Evolutionary conservation across 2,797 vertebrate genomes (phyloP).

Genomic region (Varecia variegata): DNA sequence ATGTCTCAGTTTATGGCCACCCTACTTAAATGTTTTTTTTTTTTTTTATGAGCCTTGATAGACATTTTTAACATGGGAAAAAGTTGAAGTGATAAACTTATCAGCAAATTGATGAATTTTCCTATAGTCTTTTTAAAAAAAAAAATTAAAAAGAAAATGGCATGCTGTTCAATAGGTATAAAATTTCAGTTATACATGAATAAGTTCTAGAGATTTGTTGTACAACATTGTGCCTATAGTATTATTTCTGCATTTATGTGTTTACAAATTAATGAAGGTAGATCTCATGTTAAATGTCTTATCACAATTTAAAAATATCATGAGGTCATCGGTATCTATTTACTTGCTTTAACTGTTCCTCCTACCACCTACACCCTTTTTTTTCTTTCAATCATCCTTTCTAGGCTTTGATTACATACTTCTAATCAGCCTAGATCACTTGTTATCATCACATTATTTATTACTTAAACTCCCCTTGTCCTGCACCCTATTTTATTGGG

Average conservation of each 20-base stretch:
- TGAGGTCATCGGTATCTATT: neutral
- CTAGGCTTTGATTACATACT: neutral
- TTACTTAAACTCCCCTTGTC: neutral
- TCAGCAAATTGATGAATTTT: neutral
- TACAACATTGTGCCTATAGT: neutral
- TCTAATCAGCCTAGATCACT: neutral
- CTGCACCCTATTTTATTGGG: neutral
- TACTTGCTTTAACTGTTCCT: neutral
- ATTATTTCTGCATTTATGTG: neutral
- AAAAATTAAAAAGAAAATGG: neutral
- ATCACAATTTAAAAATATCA: neutral
- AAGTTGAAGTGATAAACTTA: neutral
- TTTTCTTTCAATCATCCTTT: neutral
- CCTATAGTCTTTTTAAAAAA: neutral
- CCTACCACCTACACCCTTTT: neutral
- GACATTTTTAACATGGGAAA: neutral
- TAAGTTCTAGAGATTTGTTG: neutral
- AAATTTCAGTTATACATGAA: neutral
- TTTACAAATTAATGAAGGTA: neutral
- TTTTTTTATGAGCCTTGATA: neutral
- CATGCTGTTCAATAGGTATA: neutral
- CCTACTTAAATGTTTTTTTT: neutral
- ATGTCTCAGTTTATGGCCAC: neutral
- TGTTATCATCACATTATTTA: neutral
- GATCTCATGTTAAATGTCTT: neutral